Evolutionary conservation across 2,888 invertebrate species (phyloP).

Genomic region (Acleris emargana): DNA sequence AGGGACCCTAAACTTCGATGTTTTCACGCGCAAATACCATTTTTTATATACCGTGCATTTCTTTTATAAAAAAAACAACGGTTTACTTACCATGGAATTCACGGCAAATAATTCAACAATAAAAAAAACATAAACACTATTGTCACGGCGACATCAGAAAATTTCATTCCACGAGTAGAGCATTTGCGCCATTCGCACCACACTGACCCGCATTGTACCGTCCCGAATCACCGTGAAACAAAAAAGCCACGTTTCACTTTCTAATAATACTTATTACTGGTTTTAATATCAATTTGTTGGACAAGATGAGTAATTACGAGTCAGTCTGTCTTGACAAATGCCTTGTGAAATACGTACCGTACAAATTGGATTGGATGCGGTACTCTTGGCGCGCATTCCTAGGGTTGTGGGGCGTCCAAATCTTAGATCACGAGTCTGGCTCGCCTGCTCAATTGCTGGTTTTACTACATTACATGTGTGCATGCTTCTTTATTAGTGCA

Average conservation of each 20-base stretch:
- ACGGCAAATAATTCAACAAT: too few species aligned
- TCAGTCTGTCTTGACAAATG: conserved; percentile 75
- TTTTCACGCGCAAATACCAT: too few species aligned
- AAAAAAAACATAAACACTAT: neutral
- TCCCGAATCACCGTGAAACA: conserved; percentile 29
- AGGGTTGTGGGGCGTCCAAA: conserved; percentile 70
- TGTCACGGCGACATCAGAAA: conserved; percentile 9
- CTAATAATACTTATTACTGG: conserved; percentile 52
- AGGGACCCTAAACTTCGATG: too few species aligned
- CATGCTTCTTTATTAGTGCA: conserved; percentile 27
- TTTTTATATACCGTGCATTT: too few species aligned
- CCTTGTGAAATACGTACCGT: conserved; percentile 74
- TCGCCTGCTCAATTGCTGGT: conserved; percentile 47
- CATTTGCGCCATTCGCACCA: conserved; percentile 7
- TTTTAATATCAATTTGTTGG: conserved; percentile 75
- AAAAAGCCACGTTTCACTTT: conserved; percentile 46
- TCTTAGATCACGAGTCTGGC: conserved; percentile 65
- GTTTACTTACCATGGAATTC: too few species aligned
- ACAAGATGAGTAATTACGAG: conserved; percentile 75
- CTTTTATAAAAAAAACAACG: too few species aligned
- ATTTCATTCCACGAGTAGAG: conserved; percentile 22
- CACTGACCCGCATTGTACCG: conserved; percentile 18
- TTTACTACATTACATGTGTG: conserved; percentile 20
- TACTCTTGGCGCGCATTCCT: conserved; percentile 51
- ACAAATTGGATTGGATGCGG: conserved; percentile 72